Conservation (phyloP, 2,888 invertebrate species). For the Lepidonotus clava region DNA sequence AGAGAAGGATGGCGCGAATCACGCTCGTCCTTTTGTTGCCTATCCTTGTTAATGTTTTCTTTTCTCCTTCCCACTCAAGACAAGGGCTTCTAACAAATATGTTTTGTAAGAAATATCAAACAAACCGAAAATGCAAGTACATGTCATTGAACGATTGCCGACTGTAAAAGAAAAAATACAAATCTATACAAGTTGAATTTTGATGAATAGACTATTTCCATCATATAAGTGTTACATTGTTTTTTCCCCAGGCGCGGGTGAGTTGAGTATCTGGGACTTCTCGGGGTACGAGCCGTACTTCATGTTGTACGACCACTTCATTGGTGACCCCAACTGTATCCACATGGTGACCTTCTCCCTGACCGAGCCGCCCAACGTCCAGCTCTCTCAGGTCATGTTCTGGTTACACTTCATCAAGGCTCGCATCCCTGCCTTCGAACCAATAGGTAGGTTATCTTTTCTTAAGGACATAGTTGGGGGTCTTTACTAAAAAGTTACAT, state of each 20-base stretch:
- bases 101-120: too few species aligned
- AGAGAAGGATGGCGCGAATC: too few species aligned
- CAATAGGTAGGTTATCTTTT: constrained; percentile 65
- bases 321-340: constrained; percentile 84
- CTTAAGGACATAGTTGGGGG: neutral
- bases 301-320: constrained; percentile 87
- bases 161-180: too few species aligned
- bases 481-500: too few species aligned
- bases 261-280: constrained; percentile 87
- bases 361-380: constrained; percentile 85
- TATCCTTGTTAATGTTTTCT: too few species aligned
- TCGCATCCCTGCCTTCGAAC: constrained; percentile 84
- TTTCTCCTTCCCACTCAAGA: too few species aligned
- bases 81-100: too few species aligned
- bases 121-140: too few species aligned
- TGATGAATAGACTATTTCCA: too few species aligned
- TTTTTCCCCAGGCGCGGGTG: constrained; percentile 82
- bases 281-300: constrained; percentile 88
- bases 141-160: too few species aligned
- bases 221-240: neutral
- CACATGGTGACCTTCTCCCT: constrained; percentile 86
- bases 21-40: too few species aligned
- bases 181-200: too few species aligned
- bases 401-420: constrained; percentile 89
- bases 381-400: constrained; percentile 85